These are phyloP conservation scores for Penaeus japonicus DNA, from an alignment of 1,140 invertebrate species.

Conservation along the genomic window DNA sequence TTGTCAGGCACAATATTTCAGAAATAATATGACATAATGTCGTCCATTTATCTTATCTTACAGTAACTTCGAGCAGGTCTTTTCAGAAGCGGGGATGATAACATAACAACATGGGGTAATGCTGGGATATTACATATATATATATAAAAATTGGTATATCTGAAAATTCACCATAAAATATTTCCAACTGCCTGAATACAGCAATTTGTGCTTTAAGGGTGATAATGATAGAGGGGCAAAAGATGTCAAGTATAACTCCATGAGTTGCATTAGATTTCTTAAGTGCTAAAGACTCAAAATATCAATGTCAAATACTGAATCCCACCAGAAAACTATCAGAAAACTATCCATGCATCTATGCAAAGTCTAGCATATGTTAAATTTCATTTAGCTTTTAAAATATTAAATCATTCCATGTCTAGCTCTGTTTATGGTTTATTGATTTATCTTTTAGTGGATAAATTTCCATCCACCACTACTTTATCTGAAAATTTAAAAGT, in stretches of 20 bases:
- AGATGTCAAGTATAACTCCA: constrained; percentile 33
- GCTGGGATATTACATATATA: constrained; percentile 19
- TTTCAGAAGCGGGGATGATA: constrained; percentile 15
- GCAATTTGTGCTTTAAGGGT: constrained; percentile 22
- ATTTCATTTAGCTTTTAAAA: constrained; percentile 33
- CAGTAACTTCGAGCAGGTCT: constrained; percentile 28
- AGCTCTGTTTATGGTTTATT: constrained; percentile 51
- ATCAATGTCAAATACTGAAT: constrained; percentile 29
- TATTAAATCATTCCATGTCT: constrained; percentile 47
- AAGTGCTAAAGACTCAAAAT: constrained; percentile 41
- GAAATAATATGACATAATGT: no score
- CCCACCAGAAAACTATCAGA: constrained; percentile 35
- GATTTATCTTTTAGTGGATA: constrained; percentile 25
- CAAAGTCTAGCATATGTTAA: constrained; percentile 23
- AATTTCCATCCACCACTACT: constrained; percentile 34
- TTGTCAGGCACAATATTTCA: no score
- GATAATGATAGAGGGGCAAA: constrained; percentile 6
- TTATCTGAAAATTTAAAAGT: constrained; percentile 40
- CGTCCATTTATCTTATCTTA: not conserved
- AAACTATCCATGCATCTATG: constrained; percentile 51
- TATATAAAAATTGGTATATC: constrained; percentile 7
- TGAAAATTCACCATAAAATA: constrained; percentile 2
- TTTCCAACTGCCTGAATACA: constrained; percentile 10
- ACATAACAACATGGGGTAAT: constrained; percentile 26
- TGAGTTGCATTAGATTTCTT: constrained; percentile 19